phyloP scores from a whole-genome alignment of 35 echinoderm and acorn worm species.

The Eucidaris tribuloides region DNA sequence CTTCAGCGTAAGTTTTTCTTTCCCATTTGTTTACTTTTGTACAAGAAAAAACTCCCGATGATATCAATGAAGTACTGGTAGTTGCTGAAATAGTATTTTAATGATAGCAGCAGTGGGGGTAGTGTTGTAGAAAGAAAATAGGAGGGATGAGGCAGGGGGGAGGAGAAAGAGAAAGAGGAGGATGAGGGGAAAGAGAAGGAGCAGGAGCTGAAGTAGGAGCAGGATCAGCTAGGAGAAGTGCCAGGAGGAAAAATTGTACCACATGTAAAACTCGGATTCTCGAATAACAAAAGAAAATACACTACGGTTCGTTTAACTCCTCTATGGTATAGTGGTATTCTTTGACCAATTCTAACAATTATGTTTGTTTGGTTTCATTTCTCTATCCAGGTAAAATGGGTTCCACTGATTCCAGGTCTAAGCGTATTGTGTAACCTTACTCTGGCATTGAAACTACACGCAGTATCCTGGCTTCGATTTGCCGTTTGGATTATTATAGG shows the following conservation, averaged over 20 bases:
- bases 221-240: not conserved
- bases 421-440: conserved; percentile 29
- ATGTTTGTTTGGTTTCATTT: not conserved
- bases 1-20: not conserved
- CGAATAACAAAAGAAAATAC: not conserved
- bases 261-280: not conserved
- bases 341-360: too few species aligned
- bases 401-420: conserved; percentile 34
- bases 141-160: too few species aligned
- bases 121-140: too few species aligned
- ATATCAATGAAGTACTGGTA: not conserved
- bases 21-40: not conserved
- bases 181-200: too few species aligned
- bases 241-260: not conserved
- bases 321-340: too few species aligned
- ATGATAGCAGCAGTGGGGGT: not conserved
- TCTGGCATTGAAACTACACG: not conserved
- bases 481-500: conserved; percentile 46
- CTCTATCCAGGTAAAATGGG: not conserved
- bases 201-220: too few species aligned
- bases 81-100: not conserved
- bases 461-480: conserved; percentile 51
- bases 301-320: not conserved
- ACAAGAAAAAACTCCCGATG: not conserved
- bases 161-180: too few species aligned